These are phyloP conservation scores for Alethe castanea DNA, from an alignment of 2,113 vertebrate genomes.

Conservation along the genomic window DNA sequence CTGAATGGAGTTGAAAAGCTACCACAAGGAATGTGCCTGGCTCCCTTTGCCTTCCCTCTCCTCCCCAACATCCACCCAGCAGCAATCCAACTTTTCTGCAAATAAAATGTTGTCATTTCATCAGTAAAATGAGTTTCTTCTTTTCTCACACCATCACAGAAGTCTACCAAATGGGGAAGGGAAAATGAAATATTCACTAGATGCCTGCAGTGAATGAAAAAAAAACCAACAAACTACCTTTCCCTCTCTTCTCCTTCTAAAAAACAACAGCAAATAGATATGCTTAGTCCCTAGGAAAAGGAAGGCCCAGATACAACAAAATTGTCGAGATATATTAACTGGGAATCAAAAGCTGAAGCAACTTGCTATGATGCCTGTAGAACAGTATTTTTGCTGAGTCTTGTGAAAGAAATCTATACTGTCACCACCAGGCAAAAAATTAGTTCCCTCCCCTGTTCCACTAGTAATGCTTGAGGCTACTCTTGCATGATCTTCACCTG, in stretches of 20 bases:
- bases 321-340: background rate
- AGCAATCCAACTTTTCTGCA: background rate
- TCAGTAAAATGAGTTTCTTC: background rate
- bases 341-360: conserved; percentile 9
- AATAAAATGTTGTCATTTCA: background rate
- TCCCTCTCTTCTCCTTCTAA: background rate
- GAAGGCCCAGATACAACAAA: background rate
- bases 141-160: background rate
- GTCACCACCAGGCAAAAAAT: conserved; percentile 51
- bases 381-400: conserved; percentile 57
- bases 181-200: background rate
- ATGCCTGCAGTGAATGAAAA: background rate
- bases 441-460: background rate
- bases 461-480: conserved; percentile 21
- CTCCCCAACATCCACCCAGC: background rate
- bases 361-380: background rate
- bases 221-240: background rate
- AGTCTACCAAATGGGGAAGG: background rate
- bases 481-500: conserved; percentile 61
- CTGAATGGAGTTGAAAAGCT: background rate
- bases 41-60: background rate
- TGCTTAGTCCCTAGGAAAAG: background rate
- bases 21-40: background rate
- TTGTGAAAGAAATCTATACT: conserved; percentile 43
- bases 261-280: background rate